phyloP scores from a whole-genome alignment of 2,888 invertebrate genomes.

The Choreutis nemorana region DNA sequence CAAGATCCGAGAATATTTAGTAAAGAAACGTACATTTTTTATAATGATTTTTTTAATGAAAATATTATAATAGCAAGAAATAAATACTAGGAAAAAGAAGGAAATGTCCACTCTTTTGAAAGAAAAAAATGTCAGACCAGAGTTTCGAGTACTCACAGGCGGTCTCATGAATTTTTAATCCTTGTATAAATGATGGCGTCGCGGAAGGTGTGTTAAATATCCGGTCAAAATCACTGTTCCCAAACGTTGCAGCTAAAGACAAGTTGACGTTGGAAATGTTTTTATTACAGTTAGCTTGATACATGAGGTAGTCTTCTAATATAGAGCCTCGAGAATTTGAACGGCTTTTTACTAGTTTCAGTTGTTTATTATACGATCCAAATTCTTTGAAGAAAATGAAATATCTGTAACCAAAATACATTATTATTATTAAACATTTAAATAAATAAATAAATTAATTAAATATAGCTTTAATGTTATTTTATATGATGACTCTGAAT shows the following conservation, averaged over 20 bases:
- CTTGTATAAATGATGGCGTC: constrained; percentile 25
- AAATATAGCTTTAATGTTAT: constrained; percentile 2
- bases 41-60: too few relatives aligned
- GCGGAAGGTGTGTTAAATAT: constrained; percentile 10
- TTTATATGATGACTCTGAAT: background rate
- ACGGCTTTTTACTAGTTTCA: constrained; percentile 45
- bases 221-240: constrained; percentile 35
- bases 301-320: constrained; percentile 39
- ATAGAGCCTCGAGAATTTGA: constrained; percentile 57
- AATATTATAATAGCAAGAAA: too few relatives aligned
- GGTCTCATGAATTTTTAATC: constrained; percentile 42
- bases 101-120: too few relatives aligned
- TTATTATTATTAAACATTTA: constrained; percentile 1
- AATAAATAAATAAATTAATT: constrained; percentile 2
- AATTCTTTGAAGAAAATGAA: constrained; percentile 64
- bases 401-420: constrained; percentile 47
- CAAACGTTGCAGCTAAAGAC: constrained; percentile 28
- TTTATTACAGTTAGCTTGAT: constrained; percentile 26
- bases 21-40: too few relatives aligned
- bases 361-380: constrained; percentile 56
- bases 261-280: constrained; percentile 27
- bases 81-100: too few relatives aligned
- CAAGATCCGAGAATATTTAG: too few relatives aligned
- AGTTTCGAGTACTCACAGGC: constrained; percentile 31
- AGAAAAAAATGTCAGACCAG: too few relatives aligned